These are phyloP conservation scores for Metalampra italica DNA, from an alignment of 2,888 invertebrate species.

Conservation along the genomic window DNA sequence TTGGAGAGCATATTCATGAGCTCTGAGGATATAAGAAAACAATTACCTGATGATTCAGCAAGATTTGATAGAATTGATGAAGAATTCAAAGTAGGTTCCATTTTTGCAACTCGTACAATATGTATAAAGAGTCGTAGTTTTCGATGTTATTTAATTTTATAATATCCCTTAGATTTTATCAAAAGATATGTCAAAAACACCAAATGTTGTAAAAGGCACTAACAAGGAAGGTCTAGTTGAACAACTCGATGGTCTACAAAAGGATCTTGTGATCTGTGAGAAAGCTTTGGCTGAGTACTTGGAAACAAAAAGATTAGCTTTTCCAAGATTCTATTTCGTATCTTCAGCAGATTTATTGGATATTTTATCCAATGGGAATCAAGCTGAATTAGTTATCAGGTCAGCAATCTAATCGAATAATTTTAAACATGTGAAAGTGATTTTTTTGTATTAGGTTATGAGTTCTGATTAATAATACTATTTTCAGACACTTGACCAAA, in stretches of 20 bases:
- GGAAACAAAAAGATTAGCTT: constrained; percentile 96
- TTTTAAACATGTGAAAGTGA: no score
- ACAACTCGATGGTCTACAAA: constrained; percentile 89
- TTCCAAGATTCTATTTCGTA: constrained; percentile 97
- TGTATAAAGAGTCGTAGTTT: background rate
- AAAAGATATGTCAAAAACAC: constrained; percentile 86
- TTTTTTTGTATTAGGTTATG: no score
- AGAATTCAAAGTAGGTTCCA: constrained; percentile 86
- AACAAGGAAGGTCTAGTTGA: constrained; percentile 90
- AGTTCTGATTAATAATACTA: background rate
- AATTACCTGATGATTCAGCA: constrained; percentile 94
- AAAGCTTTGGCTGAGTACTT: constrained; percentile 98
- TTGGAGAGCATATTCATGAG: constrained; percentile 99
- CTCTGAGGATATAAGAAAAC: constrained; percentile 96
- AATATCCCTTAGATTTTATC: constrained; percentile 79
- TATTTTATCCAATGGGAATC: constrained; percentile 96
- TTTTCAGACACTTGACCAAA: constrained; percentile 91
- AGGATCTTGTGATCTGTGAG: constrained; percentile 93
- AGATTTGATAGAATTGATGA: constrained; percentile 94
- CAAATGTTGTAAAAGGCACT: constrained; percentile 94
- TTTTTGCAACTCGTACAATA: background rate
- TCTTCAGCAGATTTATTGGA: constrained; percentile 97
- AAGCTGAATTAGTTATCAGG: constrained; percentile 89
- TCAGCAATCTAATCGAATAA: constrained; percentile 18
- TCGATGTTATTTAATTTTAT: background rate